A percentile compares a stretch with the other conserved stretches of the same genome.
phyloP scores from a whole-genome alignment of 2,888 invertebrate species.

The Tenthredo distinguenda region DNA sequence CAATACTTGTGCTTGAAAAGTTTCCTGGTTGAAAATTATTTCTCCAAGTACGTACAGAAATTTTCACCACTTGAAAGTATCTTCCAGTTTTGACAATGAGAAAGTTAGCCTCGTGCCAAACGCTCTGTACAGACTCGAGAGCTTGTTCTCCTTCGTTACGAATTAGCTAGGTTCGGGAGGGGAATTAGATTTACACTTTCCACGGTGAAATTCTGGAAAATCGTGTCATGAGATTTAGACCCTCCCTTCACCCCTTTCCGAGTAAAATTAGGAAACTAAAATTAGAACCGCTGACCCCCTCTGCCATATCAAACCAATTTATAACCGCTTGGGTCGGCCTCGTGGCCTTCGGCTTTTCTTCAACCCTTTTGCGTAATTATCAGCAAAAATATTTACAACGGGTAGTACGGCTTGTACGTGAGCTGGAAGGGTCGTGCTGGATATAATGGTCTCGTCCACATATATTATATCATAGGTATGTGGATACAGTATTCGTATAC shows the following conservation, averaged over 20 bases:
- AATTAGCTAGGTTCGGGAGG: slow-evolving; percentile 5
- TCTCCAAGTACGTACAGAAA: neutral
- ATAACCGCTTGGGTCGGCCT: slow-evolving; percentile 44
- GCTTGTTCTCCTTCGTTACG: neutral
- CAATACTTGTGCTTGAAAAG: neutral
- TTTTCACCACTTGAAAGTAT: slow-evolving; percentile 37
- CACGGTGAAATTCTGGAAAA: slow-evolving; percentile 16
- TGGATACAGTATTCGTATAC: slow-evolving; percentile 3
- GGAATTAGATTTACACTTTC: slow-evolving; percentile 43
- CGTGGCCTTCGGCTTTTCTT: slow-evolving; percentile 35
- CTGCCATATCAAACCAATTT: slow-evolving; percentile 40
- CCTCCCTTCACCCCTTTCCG: slow-evolving; percentile 16
- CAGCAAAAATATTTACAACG: slow-evolving; percentile 42
- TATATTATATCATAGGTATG: neutral
- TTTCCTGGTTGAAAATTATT: slow-evolving; percentile 19
- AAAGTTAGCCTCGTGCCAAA: slow-evolving; percentile 28
- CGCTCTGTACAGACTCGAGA: neutral
- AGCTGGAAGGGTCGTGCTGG: slow-evolving; percentile 22
- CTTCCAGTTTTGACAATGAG: slow-evolving; percentile 40
- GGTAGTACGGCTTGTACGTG: slow-evolving; percentile 27
- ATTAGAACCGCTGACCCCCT: slow-evolving; percentile 38
- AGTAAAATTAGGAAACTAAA: slow-evolving; percentile 50
- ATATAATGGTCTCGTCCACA: slow-evolving; percentile 20
- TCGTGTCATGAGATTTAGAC: slow-evolving; percentile 26
- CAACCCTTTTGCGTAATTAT: slow-evolving; percentile 45